Base-by-base conservation (phyloP, 2,113 vertebrate species). In the Triplophysa dalaica region DNA sequence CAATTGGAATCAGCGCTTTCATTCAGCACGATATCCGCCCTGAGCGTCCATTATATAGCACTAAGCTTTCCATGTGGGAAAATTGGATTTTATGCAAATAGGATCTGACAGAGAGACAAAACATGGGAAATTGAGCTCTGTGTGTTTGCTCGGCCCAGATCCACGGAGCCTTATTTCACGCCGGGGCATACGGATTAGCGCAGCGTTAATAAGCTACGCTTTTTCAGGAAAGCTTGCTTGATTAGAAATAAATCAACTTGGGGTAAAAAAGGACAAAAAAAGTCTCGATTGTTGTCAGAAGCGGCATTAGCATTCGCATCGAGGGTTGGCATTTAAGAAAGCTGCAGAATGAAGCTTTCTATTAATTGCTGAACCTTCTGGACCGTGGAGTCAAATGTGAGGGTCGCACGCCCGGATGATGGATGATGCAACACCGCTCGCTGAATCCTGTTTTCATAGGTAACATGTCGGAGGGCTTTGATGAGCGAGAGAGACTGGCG, bases 51-150 rank as follows among this genome's bases (percentile, higher is more conserved):
- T 82, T 84, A 74, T 41, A 68, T 41, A 69, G 81, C 38, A 9
- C 60, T 78, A 72, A 72, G 54, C 50, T 83, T 78, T 77, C 65
- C 50, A 52, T 60, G 41, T 26, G 72, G 54, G 78, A 79, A 85
- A 85, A 74, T 80, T 75, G 75, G 83, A 79, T 82, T 86, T 88
- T 87, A 89, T 85, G 85, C 75, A 90, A 90, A 87, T 78, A 73
- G 66, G 64, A 82, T 81, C 58, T 85, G 73, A 83, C 74, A 64
- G 73, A 61, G 79, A 82, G 85, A 89, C 78, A 88, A 87, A 80
- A 81, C 60, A 58, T 77, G 73, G 58, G 73, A 75, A 77, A 61
- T 2, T 80, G 66, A 75, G 21, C n/a, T 8, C 56, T 22, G 12
- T 22, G 67, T 80, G 82, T 69, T 41, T 58, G 62, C 62, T 66